phyloP scores from a whole-genome alignment of 2,113 vertebrate genomes.

The Beaufortia kweichowensis region DNA sequence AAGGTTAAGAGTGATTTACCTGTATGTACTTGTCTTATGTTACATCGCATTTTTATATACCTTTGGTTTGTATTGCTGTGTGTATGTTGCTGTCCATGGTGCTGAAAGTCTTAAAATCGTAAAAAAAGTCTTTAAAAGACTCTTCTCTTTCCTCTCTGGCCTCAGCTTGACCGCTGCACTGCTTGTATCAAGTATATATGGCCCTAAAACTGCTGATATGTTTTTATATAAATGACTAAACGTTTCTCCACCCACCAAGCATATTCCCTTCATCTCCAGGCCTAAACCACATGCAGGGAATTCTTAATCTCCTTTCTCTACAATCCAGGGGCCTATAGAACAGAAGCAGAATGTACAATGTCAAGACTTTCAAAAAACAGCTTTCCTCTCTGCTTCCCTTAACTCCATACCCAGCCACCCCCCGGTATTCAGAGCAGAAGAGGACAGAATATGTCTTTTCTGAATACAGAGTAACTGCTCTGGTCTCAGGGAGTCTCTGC shows the following conservation, averaged over 20 bases:
- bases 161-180: slow-evolving; percentile 23
- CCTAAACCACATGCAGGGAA: slow-evolving; percentile 45
- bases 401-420: background rate
- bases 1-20: too few relatives aligned
- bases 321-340: slow-evolving; percentile 13
- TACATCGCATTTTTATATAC: too few relatives aligned
- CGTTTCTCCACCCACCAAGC: slow-evolving; percentile 20
- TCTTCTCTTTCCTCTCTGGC: too few relatives aligned
- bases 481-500: slow-evolving; percentile 13
- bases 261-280: slow-evolving; percentile 49
- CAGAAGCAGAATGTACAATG: slow-evolving; percentile 49
- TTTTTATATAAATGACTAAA: slow-evolving; percentile 32
- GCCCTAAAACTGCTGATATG: slow-evolving; percentile 41
- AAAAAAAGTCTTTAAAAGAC: background rate
- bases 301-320: slow-evolving; percentile 40
- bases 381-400: slow-evolving; percentile 9
- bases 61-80: background rate
- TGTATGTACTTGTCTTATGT: too few relatives aligned
- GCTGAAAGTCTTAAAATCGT: slow-evolving; percentile 20
- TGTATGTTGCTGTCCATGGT: slow-evolving; percentile 28
- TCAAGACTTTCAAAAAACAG: slow-evolving; percentile 42
- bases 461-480: slow-evolving; percentile 38
- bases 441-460: slow-evolving; percentile 36
- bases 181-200: slow-evolving; percentile 34
- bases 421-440: slow-evolving; percentile 45